phyloP scores from a whole-genome alignment of 2,888 invertebrate species.

The Patella ulyssiponensis region DNA sequence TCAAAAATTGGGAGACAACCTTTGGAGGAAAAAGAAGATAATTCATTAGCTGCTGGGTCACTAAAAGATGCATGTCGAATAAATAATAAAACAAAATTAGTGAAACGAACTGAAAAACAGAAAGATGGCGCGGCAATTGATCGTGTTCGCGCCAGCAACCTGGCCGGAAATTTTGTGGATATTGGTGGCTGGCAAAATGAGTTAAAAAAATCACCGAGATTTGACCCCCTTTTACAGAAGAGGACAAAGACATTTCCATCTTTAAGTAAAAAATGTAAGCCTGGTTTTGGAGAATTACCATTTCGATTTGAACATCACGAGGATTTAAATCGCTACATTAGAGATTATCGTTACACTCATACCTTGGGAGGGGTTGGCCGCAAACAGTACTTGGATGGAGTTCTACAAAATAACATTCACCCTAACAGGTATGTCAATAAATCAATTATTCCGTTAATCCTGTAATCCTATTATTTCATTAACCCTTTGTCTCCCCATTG shows the following conservation, averaged over 20 bases:
- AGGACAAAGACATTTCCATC: neutral
- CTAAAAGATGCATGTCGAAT: neutral
- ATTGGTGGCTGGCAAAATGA: constrained; percentile 6
- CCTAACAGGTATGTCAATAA: too few relatives aligned
- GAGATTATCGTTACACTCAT: constrained; percentile 1
- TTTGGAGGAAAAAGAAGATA: neutral
- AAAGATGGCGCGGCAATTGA: neutral
- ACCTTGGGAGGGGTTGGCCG: neutral
- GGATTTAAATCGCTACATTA: neutral
- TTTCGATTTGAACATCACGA: neutral
- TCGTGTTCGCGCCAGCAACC: neutral
- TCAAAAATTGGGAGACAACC: neutral
- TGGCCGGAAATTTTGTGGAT: neutral
- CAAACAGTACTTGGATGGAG: neutral
- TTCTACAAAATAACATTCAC: neutral
- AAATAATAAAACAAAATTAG: neutral
- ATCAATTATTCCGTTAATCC: too few relatives aligned
- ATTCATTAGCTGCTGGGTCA: neutral
- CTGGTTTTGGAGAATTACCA: neutral
- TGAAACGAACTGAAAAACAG: neutral
- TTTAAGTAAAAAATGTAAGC: neutral
- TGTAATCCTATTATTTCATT: too few relatives aligned
- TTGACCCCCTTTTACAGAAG: neutral
- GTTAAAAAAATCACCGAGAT: neutral
- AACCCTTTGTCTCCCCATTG: too few relatives aligned